Evolutionary conservation across 1,140 invertebrate genomes (phyloP).

Genomic region (Euura saliciscinereae): DNA sequence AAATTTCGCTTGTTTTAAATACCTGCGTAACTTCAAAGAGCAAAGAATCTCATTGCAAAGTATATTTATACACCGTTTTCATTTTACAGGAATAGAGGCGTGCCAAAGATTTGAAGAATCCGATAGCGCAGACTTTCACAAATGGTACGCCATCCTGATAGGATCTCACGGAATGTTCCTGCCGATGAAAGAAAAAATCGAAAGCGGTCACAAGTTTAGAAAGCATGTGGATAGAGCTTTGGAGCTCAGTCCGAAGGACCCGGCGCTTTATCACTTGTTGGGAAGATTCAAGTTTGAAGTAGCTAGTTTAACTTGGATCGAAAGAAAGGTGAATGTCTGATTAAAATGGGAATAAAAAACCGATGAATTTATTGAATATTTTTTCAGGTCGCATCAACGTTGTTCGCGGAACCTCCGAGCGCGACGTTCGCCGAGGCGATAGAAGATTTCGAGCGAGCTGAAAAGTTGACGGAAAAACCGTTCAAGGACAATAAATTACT

Average conservation of each 20-base stretch:
- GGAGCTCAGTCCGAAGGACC: conserved; percentile 69
- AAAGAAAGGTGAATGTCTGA: conserved; percentile 65
- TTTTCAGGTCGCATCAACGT: conserved; percentile 63
- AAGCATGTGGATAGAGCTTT: conserved; percentile 76
- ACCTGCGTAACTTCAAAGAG: neutral
- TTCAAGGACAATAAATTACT: conserved; percentile 77
- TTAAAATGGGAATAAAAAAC: neutral
- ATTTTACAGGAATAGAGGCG: conserved; percentile 63
- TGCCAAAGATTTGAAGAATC: conserved; percentile 66
- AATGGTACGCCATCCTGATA: conserved; percentile 80
- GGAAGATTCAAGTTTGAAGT: conserved; percentile 76
- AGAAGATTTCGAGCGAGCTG: conserved; percentile 68
- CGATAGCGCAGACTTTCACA: conserved; percentile 69
- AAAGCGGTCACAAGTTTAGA: conserved; percentile 72
- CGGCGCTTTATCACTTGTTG: conserved; percentile 71
- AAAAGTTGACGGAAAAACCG: conserved; percentile 63
- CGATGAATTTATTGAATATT: conserved; percentile 6
- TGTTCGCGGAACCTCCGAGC: conserved; percentile 72
- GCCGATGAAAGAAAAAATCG: conserved; percentile 71
- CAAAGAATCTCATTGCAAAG: conserved; percentile 9
- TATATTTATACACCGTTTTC: too few species aligned
- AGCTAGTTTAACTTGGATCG: conserved; percentile 69
- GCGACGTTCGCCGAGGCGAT: conserved; percentile 72
- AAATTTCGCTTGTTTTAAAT: too few species aligned
- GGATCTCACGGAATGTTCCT: conserved; percentile 68